phyloP scores from a whole-genome alignment of 2,113 vertebrate species.

The Ceyx margarethae region DNA sequence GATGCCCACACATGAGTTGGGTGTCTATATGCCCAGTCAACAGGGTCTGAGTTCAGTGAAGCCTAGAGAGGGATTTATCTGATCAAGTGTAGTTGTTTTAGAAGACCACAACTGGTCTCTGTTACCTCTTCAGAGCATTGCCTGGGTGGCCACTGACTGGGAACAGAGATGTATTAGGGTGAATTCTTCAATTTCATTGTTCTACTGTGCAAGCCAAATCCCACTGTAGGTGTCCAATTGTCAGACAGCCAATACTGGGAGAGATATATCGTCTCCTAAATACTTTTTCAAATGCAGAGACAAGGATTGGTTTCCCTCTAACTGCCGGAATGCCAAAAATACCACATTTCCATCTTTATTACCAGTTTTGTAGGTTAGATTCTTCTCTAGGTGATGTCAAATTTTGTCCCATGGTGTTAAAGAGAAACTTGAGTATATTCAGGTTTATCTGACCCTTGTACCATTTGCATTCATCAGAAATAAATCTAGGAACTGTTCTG shows the following conservation, averaged over 20 bases:
- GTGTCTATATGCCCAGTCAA: background rate
- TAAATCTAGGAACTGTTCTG: background rate
- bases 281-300: background rate
- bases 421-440: background rate
- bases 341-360: background rate
- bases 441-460: background rate
- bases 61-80: background rate
- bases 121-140: background rate
- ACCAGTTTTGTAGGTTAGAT: background rate
- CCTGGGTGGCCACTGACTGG: background rate
- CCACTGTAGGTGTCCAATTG: background rate
- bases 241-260: background rate
- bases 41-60: background rate
- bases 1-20: background rate
- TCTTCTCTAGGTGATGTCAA: background rate
- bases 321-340: background rate
- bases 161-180: fast-evolving
- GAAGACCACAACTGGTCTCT: background rate
- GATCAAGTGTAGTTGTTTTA: too few relatives aligned
- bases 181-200: background rate
- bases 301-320: background rate
- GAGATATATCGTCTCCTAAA: background rate
- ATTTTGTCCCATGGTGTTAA: background rate
- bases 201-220: background rate
- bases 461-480: background rate